phyloP scores from a whole-genome alignment of 2,797 vertebrate genomes.

The Rousettus madagascariensis region DNA sequence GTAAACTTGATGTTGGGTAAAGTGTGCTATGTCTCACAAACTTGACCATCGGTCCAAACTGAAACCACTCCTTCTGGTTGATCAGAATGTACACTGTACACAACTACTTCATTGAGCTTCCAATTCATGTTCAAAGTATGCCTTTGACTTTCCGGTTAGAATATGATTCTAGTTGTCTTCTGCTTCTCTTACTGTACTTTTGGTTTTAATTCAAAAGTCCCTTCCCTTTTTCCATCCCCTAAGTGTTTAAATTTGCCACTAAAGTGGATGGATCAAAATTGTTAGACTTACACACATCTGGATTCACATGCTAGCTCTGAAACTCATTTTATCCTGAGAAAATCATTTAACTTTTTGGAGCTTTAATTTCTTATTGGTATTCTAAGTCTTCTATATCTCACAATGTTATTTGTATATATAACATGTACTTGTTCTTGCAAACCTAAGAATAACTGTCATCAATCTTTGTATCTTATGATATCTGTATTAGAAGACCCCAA shows the following conservation, averaged over 20 bases:
- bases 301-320: background rate
- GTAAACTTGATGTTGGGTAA: background rate
- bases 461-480: background rate
- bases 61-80: background rate
- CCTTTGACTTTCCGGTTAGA: background rate
- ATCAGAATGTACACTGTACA: background rate
- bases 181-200: background rate
- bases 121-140: background rate
- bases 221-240: background rate
- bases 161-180: background rate
- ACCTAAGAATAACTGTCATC: background rate
- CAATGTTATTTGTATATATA: conserved; percentile 18
- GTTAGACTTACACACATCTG: background rate
- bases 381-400: conserved; percentile 1
- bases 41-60: background rate
- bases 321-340: conserved; percentile 4
- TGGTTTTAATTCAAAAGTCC: background rate
- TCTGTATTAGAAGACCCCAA: background rate
- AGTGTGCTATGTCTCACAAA: background rate
- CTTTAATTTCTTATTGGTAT: conserved; percentile 17
- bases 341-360: background rate
- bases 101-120: background rate
- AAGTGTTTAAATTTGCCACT: background rate
- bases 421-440: background rate
- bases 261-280: background rate